phyloP scores from a whole-genome alignment of 2,113 vertebrate genomes.

The Tympanuchus pallidicinctus region DNA sequence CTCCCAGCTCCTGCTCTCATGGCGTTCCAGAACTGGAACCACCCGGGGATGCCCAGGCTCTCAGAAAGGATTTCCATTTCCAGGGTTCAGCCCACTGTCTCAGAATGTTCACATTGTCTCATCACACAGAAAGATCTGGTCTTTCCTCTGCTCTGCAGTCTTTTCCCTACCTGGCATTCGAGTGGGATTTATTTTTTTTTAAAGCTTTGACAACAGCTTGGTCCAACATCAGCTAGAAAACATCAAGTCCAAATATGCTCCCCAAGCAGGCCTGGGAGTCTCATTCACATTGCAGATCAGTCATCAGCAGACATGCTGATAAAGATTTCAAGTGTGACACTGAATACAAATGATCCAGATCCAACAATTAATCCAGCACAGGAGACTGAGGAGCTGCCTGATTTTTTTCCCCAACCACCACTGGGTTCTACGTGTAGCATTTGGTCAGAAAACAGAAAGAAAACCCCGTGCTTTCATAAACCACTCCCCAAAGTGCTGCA shows the following conservation, averaged over 20 bases:
- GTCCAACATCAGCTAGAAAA: constrained; percentile 17
- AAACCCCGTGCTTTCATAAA: neutral
- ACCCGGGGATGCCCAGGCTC: neutral
- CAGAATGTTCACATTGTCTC: fast-evolving
- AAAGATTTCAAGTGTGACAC: constrained; percentile 48
- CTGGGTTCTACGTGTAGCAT: neutral
- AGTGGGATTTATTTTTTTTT: neutral
- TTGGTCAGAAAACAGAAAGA: neutral
- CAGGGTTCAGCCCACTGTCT: neutral
- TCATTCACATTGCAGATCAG: constrained; percentile 53
- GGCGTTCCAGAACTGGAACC: neutral
- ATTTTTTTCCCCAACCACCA: neutral
- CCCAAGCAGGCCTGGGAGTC: neutral
- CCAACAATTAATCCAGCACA: neutral
- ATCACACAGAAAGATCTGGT: neutral
- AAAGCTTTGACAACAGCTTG: constrained; percentile 7
- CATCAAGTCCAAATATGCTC: constrained; percentile 17
- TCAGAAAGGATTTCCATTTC: neutral
- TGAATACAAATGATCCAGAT: constrained; percentile 29
- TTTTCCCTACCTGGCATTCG: constrained; percentile 20
- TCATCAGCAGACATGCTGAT: constrained; percentile 18
- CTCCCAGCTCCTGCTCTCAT: fast-evolving
- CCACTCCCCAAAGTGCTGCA: neutral
- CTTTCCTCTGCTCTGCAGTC: neutral
- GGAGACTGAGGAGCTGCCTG: neutral